Conservation (phyloP, 2,888 invertebrate species). For the Tetragonula carbonaria region DNA sequence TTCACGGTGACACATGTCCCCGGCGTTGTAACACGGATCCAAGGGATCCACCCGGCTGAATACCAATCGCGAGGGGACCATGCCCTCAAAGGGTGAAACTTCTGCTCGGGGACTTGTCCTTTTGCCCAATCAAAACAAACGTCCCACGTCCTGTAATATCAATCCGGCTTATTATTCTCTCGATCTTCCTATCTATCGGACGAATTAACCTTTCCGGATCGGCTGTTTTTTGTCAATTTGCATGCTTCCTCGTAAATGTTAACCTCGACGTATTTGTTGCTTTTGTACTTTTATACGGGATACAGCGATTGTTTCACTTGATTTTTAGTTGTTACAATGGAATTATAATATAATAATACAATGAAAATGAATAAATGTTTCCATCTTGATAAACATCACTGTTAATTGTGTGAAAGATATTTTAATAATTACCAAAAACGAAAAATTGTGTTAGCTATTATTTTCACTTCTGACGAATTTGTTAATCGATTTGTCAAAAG, state of each 20-base stretch:
- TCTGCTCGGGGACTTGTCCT: constrained; percentile 38
- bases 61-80: constrained; percentile 75
- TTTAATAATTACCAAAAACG: no score
- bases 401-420: no score
- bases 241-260: not conserved
- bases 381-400: no score
- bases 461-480: no score
- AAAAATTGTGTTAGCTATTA: no score
- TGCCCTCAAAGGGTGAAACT: constrained; percentile 44
- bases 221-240: not conserved
- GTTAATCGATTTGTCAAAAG: no score
- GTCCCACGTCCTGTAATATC: constrained; percentile 25
- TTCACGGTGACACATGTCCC: constrained; percentile 82
- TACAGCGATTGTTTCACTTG: no score
- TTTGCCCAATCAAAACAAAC: constrained; percentile 55
- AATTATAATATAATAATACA: no score
- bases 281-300: no score
- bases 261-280: no score
- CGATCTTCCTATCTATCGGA: not conserved
- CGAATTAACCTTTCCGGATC: not conserved
- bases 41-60: constrained; percentile 73
- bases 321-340: no score
- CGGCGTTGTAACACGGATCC: constrained; percentile 77
- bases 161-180: constrained; percentile 24
- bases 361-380: no score